Evolutionary conservation across 1,140 invertebrate genomes (phyloP).

Genomic region (Pemphigus obesinymphae): DNA sequence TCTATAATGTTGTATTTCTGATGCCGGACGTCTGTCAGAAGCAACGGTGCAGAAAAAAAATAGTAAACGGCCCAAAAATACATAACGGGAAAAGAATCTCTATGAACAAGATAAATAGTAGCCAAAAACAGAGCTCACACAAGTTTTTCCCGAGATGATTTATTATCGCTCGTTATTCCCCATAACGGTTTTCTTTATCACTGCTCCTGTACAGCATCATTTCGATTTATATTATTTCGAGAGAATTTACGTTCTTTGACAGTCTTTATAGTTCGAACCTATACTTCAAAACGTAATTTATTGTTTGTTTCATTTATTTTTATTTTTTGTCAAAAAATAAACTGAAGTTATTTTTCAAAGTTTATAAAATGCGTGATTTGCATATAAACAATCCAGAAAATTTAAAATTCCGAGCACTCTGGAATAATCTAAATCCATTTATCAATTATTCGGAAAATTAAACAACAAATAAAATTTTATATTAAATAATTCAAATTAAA

Average conservation of each 20-base stretch:
- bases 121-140: conserved; percentile 31
- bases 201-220: not conserved
- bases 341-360: not conserved
- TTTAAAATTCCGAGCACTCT: not conserved
- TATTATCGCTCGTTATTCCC: conserved; percentile 25
- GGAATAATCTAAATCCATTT: not conserved
- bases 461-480: not conserved
- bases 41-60: conserved; percentile 34
- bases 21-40: conserved; percentile 25
- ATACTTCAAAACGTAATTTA: conserved; percentile 31
- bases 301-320: not conserved
- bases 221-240: conserved; percentile 37
- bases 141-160: conserved; percentile 25
- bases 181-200: conserved; percentile 40
- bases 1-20: not conserved
- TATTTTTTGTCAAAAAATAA: not conserved
- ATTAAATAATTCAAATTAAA: not conserved
- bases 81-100: conserved; percentile 14
- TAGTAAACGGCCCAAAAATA: conserved; percentile 31
- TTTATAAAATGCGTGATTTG: not conserved
- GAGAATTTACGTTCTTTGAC: conserved; percentile 14
- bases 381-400: not conserved
- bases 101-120: conserved; percentile 35
- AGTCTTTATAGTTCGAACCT: conserved; percentile 7
- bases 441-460: not conserved